Conservation (phyloP, 2,113 vertebrate genomes). For the Sinocyclocheilus grahami region DNA sequence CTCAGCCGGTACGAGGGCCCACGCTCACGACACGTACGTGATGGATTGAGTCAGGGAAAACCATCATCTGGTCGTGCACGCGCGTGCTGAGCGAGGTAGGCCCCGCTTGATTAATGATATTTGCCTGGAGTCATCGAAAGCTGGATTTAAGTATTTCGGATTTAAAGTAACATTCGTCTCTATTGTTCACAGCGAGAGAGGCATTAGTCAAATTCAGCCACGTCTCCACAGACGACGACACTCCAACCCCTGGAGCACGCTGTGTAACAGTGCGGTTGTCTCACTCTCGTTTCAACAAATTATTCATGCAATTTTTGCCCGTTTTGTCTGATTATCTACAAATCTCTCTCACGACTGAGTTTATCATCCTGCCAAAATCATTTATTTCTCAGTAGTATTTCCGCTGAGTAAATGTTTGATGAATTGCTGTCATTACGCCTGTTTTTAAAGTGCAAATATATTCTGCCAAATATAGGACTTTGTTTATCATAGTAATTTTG, state of each 20-base stretch:
- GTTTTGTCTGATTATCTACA: slow-evolving; percentile 54
- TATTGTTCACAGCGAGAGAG: slow-evolving; percentile 63
- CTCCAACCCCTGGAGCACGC: slow-evolving; percentile 51
- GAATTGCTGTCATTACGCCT: slow-evolving; percentile 40
- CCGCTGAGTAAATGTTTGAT: slow-evolving; percentile 45
- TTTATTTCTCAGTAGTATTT: slow-evolving; percentile 42
- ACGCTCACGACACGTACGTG: slow-evolving; percentile 38
- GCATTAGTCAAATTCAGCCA: slow-evolving; percentile 65
- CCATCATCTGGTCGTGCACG: slow-evolving; percentile 59
- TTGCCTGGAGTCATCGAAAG: slow-evolving; percentile 62
- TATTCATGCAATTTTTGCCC: slow-evolving; percentile 56
- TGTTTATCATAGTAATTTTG: slow-evolving; percentile 26
- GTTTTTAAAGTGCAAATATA: slow-evolving; percentile 34
- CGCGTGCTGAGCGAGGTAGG: slow-evolving; percentile 55
- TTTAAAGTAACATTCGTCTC: slow-evolving; percentile 67
- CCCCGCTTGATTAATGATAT: slow-evolving; percentile 61
- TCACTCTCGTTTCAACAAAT: slow-evolving; percentile 48
- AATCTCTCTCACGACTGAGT: slow-evolving; percentile 51
- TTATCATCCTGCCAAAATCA: slow-evolving; percentile 44
- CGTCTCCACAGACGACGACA: slow-evolving; percentile 43
- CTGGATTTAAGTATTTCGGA: slow-evolving; percentile 64
- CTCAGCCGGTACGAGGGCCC: slow-evolving; percentile 52
- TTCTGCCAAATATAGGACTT: slow-evolving; percentile 37
- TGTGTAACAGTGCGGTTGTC: slow-evolving; percentile 52
- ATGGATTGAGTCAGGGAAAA: slow-evolving; percentile 59